Percentiles rank a stretch among this genome's conserved stretches.
These are phyloP conservation scores for Sicus ferrugineus DNA, from an alignment of 2,888 invertebrate species.

Conservation along the genomic window DNA sequence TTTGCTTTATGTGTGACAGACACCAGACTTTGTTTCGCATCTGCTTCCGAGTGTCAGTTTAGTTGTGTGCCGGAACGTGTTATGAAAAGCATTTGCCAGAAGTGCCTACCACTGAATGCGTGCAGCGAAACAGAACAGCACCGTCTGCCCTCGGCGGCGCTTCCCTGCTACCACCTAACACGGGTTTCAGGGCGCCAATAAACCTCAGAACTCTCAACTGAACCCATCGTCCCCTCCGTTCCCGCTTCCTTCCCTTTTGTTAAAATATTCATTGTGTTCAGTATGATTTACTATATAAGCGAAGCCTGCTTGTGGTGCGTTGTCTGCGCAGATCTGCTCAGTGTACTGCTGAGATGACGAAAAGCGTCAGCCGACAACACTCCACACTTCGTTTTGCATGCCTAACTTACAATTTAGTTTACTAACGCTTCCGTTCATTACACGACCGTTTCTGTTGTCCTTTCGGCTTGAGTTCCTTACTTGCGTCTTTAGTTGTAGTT, in stretches of 20 bases:
- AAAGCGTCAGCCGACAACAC: conserved; percentile 7
- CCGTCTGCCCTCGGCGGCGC: background rate
- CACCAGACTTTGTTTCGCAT: conserved; percentile 10
- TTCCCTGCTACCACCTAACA: conserved; percentile 29
- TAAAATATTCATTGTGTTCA: conserved; percentile 14
- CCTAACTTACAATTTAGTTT: conserved; percentile 28
- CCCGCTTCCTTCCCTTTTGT: conserved; percentile 21
- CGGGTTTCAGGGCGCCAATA: conserved; percentile 33
- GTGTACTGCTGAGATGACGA: background rate
- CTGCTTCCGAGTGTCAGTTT: conserved; percentile 35
- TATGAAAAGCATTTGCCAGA: conserved; percentile 36
- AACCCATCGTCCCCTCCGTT: conserved; percentile 2
- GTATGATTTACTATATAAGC: conserved; percentile 20
- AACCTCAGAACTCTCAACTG: conserved; percentile 10
- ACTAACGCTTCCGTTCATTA: conserved; percentile 47
- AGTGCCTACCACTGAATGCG: conserved; percentile 43
- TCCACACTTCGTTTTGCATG: conserved; percentile 55
- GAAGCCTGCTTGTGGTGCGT: conserved; percentile 13
- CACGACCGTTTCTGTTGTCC: conserved; percentile 53
- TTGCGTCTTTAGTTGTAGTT: conserved; percentile 55
- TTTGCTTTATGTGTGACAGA: conserved; percentile 23
- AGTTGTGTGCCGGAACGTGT: conserved; percentile 34
- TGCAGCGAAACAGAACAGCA: conserved; percentile 43
- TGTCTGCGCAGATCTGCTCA: background rate
- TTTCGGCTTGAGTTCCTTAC: conserved; percentile 51